Base-by-base conservation (phyloP, 2,797 vertebrate species). In the Myiotriccus ornatus region DNA sequence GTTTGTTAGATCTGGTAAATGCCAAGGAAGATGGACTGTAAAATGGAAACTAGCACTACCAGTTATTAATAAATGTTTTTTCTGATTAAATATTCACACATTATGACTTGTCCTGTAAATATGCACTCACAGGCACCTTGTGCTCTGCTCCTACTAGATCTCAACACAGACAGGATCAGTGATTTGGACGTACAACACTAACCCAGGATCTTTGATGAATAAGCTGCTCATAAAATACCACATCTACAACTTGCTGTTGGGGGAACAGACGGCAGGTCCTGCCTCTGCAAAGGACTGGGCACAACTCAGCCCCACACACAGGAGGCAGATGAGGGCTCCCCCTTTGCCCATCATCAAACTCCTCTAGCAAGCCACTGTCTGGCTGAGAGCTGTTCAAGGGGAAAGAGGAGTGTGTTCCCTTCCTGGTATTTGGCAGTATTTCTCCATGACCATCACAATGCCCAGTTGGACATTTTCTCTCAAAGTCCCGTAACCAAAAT, bases 81-180 rank as follows among this genome's bases (percentile, higher is more conserved):
- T 75, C 67, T 62, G 55, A 79, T 89, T 71, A 82, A 85, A 89
- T 74, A 84, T 28, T n/a, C 53, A 60, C 27, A 44, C 39, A 64
- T 19, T 59, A 73, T 52, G 25, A 49, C 64, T 63, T 53, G 19
- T 21, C 73, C 73, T 47, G 3, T 41, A 80, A 83, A 52, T 41
- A 41, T 43, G 28, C n/a, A 55, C 65, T 52, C 19, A 4, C 6
- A 75, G 62, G 50, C 20, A 81, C 52, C 37, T 70, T 44, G 19
- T 53, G 59, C 52, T 80, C 64, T 4, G 6, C 52, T 84, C 71
- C 50, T 43, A 6, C 47, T 27, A 20, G 24, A 55, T 55, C 67
- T 76, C 7, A 0, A 21, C 15, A 46, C 25, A 39, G 44, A 23
- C 56, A 46, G 59, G 10, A 70, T 21, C 4, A 2, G 32, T 2